Evolutionary conservation across 2,113 vertebrate genomes (phyloP), one percentile per base, ranked within the genome.

Genomic region (Girardinichthys multiradiatus): DNA sequence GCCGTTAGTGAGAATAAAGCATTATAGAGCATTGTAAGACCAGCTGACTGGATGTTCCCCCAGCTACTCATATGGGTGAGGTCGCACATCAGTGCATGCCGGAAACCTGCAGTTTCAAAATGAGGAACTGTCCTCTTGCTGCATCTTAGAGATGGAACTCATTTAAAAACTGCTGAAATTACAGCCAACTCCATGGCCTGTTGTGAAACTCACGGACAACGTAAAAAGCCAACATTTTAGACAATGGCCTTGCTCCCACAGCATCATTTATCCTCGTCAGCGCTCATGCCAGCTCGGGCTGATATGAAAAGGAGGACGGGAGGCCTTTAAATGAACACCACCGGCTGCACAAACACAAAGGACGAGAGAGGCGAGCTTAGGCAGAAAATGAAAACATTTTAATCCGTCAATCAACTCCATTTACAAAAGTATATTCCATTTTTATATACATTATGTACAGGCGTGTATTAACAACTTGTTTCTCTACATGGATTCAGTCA

Each of bases 361-460:
- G 76, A 84, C 66, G 68, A 76, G 70, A 72, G 75, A 74, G 76
- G 71, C 76, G 77, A 24, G 19, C 84, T 87, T 76, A 89, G 85
- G 90, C 86, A 91, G 77, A 91, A 87, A 87, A 90, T 79, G 87
- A 86, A 57, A 90, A 90, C 87, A 92, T 90, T 94, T 93, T 93
- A 94, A 91, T 93, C 83, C 76, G 91, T 91, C 88, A 90, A 91
- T 92, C 87, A 90, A 88, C 87, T 90, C 84, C 78, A 93, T 94
- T 93, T 94, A 93, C 93, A 94, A 94, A 94, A 92, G 92, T 92
- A 93, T 94, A 93, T 94, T 88, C 93, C 92, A 90, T 94, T 93
- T 35, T 93, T 93, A 93, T 94, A 89, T 94, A 93, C 92, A 94
- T 87, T 94, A 93, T 94, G 74, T 94, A 94, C 93, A 94, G 59